Evolutionary conservation across 2,113 vertebrate genomes (phyloP), one percentile per base, ranked within the genome.

Genomic region (Camelus bactrianus): DNA sequence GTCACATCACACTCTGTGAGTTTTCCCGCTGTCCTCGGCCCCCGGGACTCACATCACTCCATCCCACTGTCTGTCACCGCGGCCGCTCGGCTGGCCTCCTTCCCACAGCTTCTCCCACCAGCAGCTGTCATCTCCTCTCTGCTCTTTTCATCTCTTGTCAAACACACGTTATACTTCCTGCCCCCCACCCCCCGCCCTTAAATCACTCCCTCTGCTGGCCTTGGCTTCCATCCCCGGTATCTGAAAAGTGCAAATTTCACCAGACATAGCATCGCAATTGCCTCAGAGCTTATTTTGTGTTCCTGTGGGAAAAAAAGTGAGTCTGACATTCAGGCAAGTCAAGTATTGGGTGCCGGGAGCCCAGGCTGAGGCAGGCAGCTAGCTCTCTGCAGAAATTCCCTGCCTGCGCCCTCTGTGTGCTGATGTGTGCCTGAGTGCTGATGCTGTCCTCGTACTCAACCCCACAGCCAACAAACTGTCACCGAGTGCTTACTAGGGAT

Each of bases 141-240:
- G 95, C 92, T 96, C 98, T 94, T 96, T 95, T 94, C 92, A 65
- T 94, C 95, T 96, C 95, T 79, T 85, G 82, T 97, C 97, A 93
- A 81, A 95, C 90, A 65, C 72, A 38, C 48, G 85, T 75, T 20
- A 80, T 70, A 22, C 64, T 95, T 91, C 79, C 93, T 96, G 94
- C 87, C 80, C 90, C 72, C 62, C 56, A 0, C 35, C 38, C 38
- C 38, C 38, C 38, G 87, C 94, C 94, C 97, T 87, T 46, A 7
- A 8, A 52, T 52, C 94, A 50, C 65, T 72, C 81, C 80, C 82
- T 89, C 96, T 81, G 67, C 90, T 65, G 91, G 94, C 73, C 95
- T 73, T 94, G 96, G 95, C 94, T 54, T 88, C 85, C 22, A 16
- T 70, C 88, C 91, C 42, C 46, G 0, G 85, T 26, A 60, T 81